Conservation (phyloP, 2,888 invertebrate genomes). For the Antitype chi region DNA sequence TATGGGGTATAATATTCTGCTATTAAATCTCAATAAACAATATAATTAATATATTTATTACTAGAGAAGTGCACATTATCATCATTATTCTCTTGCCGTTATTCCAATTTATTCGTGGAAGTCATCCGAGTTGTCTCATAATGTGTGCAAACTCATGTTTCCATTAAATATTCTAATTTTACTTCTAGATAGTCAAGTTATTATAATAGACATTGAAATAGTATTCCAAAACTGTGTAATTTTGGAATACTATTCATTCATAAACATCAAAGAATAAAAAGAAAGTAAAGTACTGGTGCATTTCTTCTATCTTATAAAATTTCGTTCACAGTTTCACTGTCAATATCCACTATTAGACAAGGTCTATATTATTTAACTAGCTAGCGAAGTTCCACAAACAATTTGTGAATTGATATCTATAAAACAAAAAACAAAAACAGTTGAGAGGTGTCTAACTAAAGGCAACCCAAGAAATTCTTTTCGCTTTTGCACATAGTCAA, state of each 20-base stretch:
- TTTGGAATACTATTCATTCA: not conserved
- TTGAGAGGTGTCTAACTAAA: too few species aligned
- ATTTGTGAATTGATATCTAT: too few species aligned
- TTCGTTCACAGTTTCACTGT: not conserved
- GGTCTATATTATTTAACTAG: not conserved
- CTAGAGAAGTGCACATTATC: not conserved
- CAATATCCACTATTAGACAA: not conserved
- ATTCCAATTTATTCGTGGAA: not conserved
- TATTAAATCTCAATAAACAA: conserved; percentile 4
- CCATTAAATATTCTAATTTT: not conserved
- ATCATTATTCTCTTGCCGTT: not conserved
- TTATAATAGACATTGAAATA: not conserved
- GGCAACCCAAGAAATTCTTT: too few species aligned
- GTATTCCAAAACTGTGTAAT: not conserved
- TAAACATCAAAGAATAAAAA: not conserved
- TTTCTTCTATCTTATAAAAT: not conserved
- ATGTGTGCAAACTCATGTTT: not conserved
- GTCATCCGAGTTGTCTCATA: too few species aligned
- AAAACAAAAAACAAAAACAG: too few species aligned
- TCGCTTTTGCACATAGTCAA: too few species aligned
- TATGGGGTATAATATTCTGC: not conserved
- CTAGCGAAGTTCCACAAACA: not conserved
- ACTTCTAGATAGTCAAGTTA: not conserved
- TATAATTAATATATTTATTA: not conserved
- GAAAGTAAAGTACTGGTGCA: not conserved